Percentiles rank a stretch among this genome's conserved stretches.
phyloP scores from a whole-genome alignment of 1,140 invertebrate species.

The Brachystomella parvula region DNA sequence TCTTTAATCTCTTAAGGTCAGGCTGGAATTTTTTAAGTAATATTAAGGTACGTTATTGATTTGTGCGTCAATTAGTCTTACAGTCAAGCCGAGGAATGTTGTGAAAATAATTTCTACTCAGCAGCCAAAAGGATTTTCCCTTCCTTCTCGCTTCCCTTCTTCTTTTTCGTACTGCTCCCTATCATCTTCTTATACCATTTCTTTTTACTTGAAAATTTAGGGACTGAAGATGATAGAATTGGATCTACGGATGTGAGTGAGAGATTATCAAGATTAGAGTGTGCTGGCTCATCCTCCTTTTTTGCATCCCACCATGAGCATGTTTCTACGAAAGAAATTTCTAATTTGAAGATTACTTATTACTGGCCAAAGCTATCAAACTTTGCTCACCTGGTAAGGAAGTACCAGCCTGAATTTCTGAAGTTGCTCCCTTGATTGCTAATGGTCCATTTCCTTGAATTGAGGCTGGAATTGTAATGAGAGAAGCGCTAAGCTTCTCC shows the following conservation, averaged over 20 bases:
- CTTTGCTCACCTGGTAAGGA: background rate
- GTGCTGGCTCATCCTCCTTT: background rate
- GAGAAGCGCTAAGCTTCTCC: conserved; percentile 50
- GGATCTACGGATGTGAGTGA: background rate
- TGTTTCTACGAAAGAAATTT: background rate
- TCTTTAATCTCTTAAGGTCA: too few species aligned
- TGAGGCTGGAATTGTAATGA: conserved; percentile 37
- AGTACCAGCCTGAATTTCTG: background rate
- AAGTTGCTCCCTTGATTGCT: background rate
- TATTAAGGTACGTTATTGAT: too few species aligned
- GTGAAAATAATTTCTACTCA: too few species aligned
- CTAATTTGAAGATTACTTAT: too few species aligned
- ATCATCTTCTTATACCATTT: conserved; percentile 27
- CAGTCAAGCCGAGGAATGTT: too few species aligned
- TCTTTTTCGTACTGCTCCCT: conserved; percentile 11
- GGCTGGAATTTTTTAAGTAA: too few species aligned
- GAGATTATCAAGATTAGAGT: background rate
- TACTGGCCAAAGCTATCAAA: background rate
- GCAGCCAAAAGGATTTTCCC: background rate
- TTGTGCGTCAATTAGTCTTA: too few species aligned
- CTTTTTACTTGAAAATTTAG: background rate
- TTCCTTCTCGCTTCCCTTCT: background rate
- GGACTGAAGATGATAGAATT: background rate
- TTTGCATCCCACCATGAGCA: background rate
- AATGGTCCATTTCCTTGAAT: background rate